These are phyloP conservation scores for Smittia aterrima DNA, from an alignment of 2,888 invertebrate genomes.

Conservation along the genomic window DNA sequence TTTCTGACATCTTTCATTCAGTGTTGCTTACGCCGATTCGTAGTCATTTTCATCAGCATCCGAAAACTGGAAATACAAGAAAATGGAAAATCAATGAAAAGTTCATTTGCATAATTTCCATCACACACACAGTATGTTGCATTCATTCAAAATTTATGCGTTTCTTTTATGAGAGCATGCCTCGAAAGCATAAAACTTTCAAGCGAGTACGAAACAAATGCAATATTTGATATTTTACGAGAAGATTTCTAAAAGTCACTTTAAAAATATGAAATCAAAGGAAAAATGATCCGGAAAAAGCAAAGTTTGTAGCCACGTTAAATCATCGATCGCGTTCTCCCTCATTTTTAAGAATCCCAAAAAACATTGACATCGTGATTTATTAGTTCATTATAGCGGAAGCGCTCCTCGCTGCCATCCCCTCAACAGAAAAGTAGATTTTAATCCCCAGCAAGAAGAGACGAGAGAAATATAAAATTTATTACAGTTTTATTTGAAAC, in stretches of 20 bases:
- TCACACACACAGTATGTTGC: constrained; percentile 40
- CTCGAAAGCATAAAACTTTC: not conserved
- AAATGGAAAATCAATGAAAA: constrained; percentile 40
- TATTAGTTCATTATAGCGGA: constrained; percentile 31
- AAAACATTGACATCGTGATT: constrained; percentile 33
- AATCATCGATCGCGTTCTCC: not conserved
- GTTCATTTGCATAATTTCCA: constrained; percentile 40
- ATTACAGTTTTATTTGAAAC: constrained; percentile 31
- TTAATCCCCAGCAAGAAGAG: constrained; percentile 17
- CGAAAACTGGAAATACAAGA: constrained; percentile 18
- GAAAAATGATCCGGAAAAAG: not conserved
- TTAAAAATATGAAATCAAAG: too few species aligned
- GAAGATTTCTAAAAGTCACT: not conserved
- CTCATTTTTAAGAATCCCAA: not conserved
- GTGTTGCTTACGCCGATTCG: not conserved
- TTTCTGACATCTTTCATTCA: not conserved
- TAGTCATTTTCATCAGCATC: not conserved
- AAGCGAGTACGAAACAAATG: too few species aligned
- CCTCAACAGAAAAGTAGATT: constrained; percentile 24
- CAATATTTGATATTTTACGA: not conserved
- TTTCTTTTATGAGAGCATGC: not conserved
- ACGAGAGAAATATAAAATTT: constrained; percentile 28
- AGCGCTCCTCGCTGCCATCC: constrained; percentile 11
- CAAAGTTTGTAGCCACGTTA: not conserved
- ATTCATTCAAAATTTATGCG: constrained; percentile 34